Evolutionary conservation across 2,113 vertebrate genomes (phyloP), one percentile per base, ranked within the genome.

Genomic region (Piaya cayana): DNA sequence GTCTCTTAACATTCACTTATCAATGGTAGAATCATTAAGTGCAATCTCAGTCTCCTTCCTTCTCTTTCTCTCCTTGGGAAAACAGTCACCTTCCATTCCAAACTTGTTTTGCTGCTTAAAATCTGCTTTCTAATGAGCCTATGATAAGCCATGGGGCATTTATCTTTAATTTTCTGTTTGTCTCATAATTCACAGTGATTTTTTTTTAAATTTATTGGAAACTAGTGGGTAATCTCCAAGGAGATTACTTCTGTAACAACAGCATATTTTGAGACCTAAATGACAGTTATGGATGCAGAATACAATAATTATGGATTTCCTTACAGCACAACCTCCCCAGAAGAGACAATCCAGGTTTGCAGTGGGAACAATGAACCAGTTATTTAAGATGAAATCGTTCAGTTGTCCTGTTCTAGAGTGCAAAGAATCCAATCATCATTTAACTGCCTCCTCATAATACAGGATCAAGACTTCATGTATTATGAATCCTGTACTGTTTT

Each of bases 271-370:
- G 56, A 84, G 42, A 77, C 15, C 18, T n/a, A 26, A 17, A 43
- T 36, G n/a, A 20, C 8, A 34, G 8, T 2, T 55, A 25, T 45
- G 34, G 55, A 34, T 78, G 14, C 2, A 37, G 36, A 92, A 74
- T 37, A 34, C 32, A 70, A 26, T 25, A 62, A 77, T 21, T 56
- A 64, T 37, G 8, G 37, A 65, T 70, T 45, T 86, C 1, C 6
- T 82, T 78, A 34, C 37, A 63, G 9, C 20, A 37, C 21, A 82
- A 47, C 8, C 13, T 69, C 30, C 14, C 55, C 45, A 12, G 32
- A 83, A 69, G 12, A 70, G 21, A 67, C 1, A 78, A 70, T 45
- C 11, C 19, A 42, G 3, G 4, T 50, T 76, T 0, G 0, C 6
- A 53, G 16, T 29, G 25, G 68, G 39, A 80, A 86, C 12, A 83